Percentiles rank a stretch among this genome's conserved stretches.
Evolutionary conservation across 2,113 vertebrate species (phyloP).

Genomic region (Gallinago media): DNA sequence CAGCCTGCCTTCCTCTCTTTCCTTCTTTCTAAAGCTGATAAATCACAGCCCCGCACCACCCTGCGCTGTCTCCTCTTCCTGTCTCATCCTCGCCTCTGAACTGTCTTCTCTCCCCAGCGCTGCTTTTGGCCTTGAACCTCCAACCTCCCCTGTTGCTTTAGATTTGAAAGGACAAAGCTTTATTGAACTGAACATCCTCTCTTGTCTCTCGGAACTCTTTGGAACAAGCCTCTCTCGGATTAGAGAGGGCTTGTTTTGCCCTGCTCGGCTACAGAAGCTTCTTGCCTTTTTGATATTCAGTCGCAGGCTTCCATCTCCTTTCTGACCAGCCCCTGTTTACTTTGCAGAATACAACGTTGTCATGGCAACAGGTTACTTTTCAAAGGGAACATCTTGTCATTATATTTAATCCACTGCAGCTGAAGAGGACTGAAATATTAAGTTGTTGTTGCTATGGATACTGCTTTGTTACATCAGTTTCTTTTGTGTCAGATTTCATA

Average conservation of each 20-base stretch:
- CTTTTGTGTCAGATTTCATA: slow-evolving; percentile 85
- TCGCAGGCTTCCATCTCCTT: slow-evolving; percentile 64
- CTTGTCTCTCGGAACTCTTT: background rate
- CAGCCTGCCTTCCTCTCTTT: background rate
- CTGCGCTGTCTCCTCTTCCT: background rate
- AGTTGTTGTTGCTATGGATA: slow-evolving; percentile 98
- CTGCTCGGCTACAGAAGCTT: slow-evolving; percentile 3
- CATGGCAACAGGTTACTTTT: slow-evolving; percentile 94
- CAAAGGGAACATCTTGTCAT: slow-evolving; percentile 99
- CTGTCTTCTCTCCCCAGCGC: background rate
- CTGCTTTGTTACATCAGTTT: slow-evolving; percentile 89
- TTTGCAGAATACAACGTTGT: slow-evolving; percentile 84
- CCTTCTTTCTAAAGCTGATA: background rate
- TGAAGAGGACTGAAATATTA: slow-evolving; percentile 98
- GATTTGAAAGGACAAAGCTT: background rate
- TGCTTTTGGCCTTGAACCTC: background rate
- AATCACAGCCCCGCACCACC: background rate
- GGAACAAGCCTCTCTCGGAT: background rate
- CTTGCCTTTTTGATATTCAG: slow-evolving; percentile 77
- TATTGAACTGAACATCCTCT: background rate
- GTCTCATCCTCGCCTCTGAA: background rate
- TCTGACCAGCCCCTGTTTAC: slow-evolving; percentile 83
- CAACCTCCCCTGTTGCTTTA: background rate
- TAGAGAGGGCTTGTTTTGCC: background rate
- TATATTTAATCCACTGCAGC: slow-evolving; percentile 99